These are phyloP conservation scores for Chymomyza procnemis DNA, from an alignment of 2,888 invertebrate species.

Conservation along the genomic window DNA sequence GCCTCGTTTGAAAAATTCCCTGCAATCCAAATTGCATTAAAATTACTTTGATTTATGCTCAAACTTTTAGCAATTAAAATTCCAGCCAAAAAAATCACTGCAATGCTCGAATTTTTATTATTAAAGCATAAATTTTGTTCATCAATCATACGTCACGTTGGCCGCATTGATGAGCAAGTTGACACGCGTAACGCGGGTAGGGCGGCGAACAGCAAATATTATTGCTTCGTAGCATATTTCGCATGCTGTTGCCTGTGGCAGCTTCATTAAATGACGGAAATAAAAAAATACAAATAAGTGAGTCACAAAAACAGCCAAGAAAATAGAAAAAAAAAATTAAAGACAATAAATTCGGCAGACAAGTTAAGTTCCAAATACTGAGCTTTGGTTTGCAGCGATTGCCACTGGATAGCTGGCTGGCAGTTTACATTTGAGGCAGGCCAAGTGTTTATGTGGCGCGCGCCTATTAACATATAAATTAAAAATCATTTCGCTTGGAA, in stretches of 20 bases:
- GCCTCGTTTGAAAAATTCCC: not conserved
- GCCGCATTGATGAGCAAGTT: constrained; percentile 2
- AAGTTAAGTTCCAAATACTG: not conserved
- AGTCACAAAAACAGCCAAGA: not conserved
- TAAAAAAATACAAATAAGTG: not conserved
- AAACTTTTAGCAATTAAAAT: not conserved
- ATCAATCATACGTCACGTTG: constrained; percentile 18
- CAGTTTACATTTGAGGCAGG: constrained; percentile 14
- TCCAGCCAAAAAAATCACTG: not conserved
- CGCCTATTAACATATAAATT: constrained; percentile 62
- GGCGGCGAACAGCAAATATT: not conserved
- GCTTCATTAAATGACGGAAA: constrained; percentile 1
- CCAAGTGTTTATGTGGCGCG: constrained; percentile 35
- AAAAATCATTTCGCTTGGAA: constrained; percentile 50
- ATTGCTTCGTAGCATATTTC: too few relatives aligned
- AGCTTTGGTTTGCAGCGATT: not conserved
- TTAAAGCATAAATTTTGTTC: not conserved
- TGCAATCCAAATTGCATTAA: not conserved
- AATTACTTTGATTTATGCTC: not conserved
- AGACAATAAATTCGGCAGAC: constrained; percentile 7
- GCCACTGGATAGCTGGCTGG: not conserved
- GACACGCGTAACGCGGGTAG: not conserved
- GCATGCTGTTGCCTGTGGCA: not conserved
- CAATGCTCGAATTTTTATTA: not conserved
- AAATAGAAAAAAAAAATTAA: not conserved